Percentiles rank a stretch among this genome's conserved stretches.
These are phyloP conservation scores for Drosophila dives DNA, from an alignment of 2,888 invertebrate genomes.

Conservation along the genomic window DNA sequence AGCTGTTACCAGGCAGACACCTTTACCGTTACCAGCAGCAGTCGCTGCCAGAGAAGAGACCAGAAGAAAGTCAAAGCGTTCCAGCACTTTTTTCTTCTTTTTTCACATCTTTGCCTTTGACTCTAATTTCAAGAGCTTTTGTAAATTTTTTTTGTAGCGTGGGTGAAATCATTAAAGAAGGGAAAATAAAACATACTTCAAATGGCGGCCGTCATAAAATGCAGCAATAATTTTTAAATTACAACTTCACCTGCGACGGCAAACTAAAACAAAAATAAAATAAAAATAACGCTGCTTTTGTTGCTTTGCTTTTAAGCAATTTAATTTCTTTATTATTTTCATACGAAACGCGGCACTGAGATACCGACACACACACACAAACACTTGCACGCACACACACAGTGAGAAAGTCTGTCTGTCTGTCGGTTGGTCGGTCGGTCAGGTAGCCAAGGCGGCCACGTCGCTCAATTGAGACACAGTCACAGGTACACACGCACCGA, in stretches of 20 bases:
- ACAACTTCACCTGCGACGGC: slow-evolving; percentile 54
- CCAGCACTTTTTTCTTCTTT: slow-evolving; percentile 28
- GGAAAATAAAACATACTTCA: slow-evolving; percentile 29
- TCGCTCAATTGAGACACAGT: slow-evolving; percentile 63
- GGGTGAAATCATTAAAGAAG: slow-evolving; percentile 39
- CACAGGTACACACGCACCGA: slow-evolving; percentile 54
- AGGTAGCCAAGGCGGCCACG: slow-evolving; percentile 68
- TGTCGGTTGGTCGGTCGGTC: slow-evolving; percentile 17
- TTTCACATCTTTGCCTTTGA: slow-evolving; percentile 8
- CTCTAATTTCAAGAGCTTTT: slow-evolving; percentile 13
- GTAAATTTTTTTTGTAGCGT: slow-evolving; percentile 15
- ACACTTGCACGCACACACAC: slow-evolving; percentile 15
- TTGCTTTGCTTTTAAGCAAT: slow-evolving; percentile 66
- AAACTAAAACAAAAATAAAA: not conserved
- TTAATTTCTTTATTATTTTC: slow-evolving; percentile 83
- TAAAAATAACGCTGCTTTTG: slow-evolving; percentile 23
- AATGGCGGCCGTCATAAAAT: slow-evolving; percentile 54
- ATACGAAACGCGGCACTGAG: slow-evolving; percentile 57
- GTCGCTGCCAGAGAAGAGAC: not conserved
- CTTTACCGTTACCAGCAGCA: slow-evolving; percentile 58
- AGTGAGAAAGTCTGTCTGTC: not conserved
- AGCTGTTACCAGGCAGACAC: slow-evolving; percentile 16
- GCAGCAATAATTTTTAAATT: slow-evolving; percentile 59
- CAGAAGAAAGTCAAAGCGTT: slow-evolving; percentile 1
- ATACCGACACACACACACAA: slow-evolving; percentile 24